Percentiles rank a stretch among this genome's conserved stretches.
phyloP scores from a whole-genome alignment of 2,888 invertebrate genomes.

The Rhamphomyia laevipes region DNA sequence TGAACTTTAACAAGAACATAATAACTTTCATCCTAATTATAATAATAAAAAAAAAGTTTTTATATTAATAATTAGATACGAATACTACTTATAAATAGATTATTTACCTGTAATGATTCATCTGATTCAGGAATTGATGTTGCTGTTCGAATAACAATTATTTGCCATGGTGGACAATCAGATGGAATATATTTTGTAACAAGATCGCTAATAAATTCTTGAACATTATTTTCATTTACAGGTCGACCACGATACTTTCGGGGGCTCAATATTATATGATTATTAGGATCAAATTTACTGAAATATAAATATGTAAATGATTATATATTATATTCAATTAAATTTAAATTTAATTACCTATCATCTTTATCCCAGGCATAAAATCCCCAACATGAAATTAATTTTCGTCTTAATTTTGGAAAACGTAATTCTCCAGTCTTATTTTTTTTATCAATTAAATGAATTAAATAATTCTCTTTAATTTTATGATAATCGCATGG shows the following conservation, averaged over 20 bases:
- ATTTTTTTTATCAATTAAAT: slow-evolving; percentile 44
- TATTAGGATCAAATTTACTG: not conserved
- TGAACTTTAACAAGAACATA: slow-evolving; percentile 62
- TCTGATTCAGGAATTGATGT: slow-evolving; percentile 2
- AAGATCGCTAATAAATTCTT: slow-evolving; percentile 67
- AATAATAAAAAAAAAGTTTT: not conserved
- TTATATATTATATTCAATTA: not conserved
- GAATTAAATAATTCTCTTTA: slow-evolving; percentile 38
- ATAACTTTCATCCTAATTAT: slow-evolving; percentile 36
- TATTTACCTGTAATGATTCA: slow-evolving; percentile 11
- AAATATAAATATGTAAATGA: too few species aligned
- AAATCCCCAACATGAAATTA: slow-evolving; percentile 63
- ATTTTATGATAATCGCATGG: slow-evolving; percentile 44
- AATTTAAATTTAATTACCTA: slow-evolving; percentile 34
- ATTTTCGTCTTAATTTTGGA: slow-evolving; percentile 51
- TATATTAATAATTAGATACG: not conserved
- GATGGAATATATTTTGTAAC: slow-evolving; percentile 63
- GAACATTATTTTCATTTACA: slow-evolving; percentile 59
- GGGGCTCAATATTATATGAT: slow-evolving; percentile 51
- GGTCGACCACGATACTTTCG: slow-evolving; percentile 54
- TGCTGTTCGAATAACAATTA: slow-evolving; percentile 53
- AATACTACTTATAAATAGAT: too few species aligned
- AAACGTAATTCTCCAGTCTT: slow-evolving; percentile 48
- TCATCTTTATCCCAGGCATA: slow-evolving; percentile 52
- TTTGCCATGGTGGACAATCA: slow-evolving; percentile 69